phyloP scores from a whole-genome alignment of 2,113 vertebrate genomes.

The Ondatra zibethicus region DNA sequence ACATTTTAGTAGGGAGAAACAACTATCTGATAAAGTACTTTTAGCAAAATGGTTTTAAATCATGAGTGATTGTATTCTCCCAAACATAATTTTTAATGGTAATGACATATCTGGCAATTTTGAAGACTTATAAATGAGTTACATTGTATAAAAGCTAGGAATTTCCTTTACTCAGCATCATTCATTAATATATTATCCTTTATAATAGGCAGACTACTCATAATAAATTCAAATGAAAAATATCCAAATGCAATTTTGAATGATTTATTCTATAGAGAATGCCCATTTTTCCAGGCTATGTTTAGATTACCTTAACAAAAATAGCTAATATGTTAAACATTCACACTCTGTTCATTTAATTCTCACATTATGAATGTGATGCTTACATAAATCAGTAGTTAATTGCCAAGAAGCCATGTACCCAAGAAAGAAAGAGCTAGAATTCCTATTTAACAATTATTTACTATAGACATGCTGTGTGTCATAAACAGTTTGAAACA shows the following conservation, averaged over 20 bases:
- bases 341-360: conserved; percentile 18
- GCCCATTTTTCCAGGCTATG: neutral
- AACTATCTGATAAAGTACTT: neutral
- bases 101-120: conserved; percentile 20
- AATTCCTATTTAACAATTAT: conserved; percentile 5
- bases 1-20: conserved; percentile 31
- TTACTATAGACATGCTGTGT: neutral
- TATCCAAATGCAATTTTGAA: neutral
- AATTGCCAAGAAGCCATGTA: neutral
- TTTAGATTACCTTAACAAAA: conserved; percentile 17
- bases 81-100: conserved; percentile 4
- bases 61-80: neutral
- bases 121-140: conserved; percentile 8
- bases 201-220: conserved; percentile 35
- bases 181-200: conserved; percentile 44
- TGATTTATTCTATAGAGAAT: neutral
- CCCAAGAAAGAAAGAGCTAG: neutral
- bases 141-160: conserved; percentile 4
- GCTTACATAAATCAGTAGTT: neutral
- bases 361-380: conserved; percentile 36
- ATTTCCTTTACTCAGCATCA: conserved; percentile 16
- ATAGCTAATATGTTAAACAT: conserved; percentile 3
- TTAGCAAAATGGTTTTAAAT: conserved; percentile 59
- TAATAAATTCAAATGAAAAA: conserved; percentile 45
- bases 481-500: neutral